Evolutionary conservation across 2,888 invertebrate genomes (phyloP), one percentile per base, ranked within the genome.

Genomic region (Galeopsomyia nigrocyanea): DNA sequence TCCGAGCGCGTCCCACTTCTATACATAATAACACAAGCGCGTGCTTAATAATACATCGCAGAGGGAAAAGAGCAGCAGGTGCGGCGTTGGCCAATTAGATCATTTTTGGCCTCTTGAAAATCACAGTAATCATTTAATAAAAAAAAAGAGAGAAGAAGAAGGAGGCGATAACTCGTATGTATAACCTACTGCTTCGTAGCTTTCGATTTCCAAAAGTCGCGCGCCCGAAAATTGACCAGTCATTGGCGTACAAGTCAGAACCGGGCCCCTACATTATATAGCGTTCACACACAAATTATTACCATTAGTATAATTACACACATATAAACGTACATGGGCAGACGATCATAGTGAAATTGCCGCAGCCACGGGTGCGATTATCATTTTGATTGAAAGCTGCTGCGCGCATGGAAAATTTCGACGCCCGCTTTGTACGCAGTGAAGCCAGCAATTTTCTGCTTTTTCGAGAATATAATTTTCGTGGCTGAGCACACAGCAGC

Each of bases 381-480:
- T 39, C 39, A 39, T 39, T 39, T 39, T 39, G 39, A 39, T 39
- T 10, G 39, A 39, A 39, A 39, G 39, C 39, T 31, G 7, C n/a
- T 31, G 7, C 39, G 39, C 13, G 39, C 51, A 63, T 6, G 21
- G 16, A 9, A 17, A 69, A 71, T 71, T 72, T 51, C 17, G 51
- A 5, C 3, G 17, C n/a, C 19, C 3, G 50, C 21, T 7, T 31
- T 31, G 56, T 46, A 31, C 57, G 62, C 62, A 76, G 76, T 75
- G 77, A 21, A 63, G 80, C 39, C 39, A 82, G 83, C 82, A 81
- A 81, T 83, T 82, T 82, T 82, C 81, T 80, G 80, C 81, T 81
- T 81, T n/a, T 82, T 82, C 80, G 78, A 80, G 83, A 83, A 83
- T 84, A 84, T 84, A 83, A 85, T 84, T 84, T 85, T 84, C 81